Conservation (phyloP, 2,888 invertebrate species). For the Boloria euphrosyne region DNA sequence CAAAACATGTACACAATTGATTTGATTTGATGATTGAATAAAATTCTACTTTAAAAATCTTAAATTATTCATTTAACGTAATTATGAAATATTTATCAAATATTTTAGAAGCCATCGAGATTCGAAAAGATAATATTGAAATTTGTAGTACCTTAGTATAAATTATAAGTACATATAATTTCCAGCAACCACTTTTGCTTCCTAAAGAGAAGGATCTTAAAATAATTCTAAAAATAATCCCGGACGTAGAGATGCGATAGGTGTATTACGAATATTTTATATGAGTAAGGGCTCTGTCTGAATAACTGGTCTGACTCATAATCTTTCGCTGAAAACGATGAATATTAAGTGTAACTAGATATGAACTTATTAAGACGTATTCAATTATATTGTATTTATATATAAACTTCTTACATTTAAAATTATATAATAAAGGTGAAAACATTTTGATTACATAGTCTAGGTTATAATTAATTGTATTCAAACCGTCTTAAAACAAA, state of each 20-base stretch:
- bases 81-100: too few species aligned
- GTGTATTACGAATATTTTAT: constrained; percentile 46
- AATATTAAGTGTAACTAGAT: constrained; percentile 43
- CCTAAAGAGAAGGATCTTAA: constrained; percentile 15
- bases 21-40: too few species aligned
- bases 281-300: constrained; percentile 52
- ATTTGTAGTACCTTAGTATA: neutral
- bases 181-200: constrained; percentile 12
- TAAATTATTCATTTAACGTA: too few species aligned
- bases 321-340: constrained; percentile 69
- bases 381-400: neutral
- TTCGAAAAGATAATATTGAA: too few species aligned
- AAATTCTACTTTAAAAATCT: too few species aligned
- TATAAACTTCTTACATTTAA: too few species aligned
- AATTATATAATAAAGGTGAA: too few species aligned
- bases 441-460: too few species aligned
- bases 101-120: too few species aligned
- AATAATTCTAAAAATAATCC: constrained; percentile 31
- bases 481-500: too few species aligned
- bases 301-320: constrained; percentile 60
- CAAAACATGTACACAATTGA: too few species aligned
- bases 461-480: too few species aligned
- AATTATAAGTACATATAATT: neutral
- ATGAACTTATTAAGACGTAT: constrained; percentile 1
- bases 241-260: constrained; percentile 33